Percentiles rank a stretch among this genome's conserved stretches.
Evolutionary conservation across 2,888 invertebrate species (phyloP).

Genomic region (Chrysomela aeneicollis): DNA sequence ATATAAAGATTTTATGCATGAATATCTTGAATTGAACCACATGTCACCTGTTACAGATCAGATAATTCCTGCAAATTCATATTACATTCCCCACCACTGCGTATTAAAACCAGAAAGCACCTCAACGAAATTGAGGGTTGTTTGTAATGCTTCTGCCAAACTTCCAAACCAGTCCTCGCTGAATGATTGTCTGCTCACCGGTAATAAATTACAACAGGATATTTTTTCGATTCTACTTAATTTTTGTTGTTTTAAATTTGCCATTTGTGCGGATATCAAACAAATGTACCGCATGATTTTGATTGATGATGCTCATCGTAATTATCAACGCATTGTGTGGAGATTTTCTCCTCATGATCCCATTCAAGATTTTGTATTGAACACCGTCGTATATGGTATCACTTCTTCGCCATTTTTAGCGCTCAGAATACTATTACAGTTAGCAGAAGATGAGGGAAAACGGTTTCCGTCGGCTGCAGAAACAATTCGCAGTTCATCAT

Average conservation of each 20-base stretch:
- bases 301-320: too few species aligned
- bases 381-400: slow-evolving; percentile 14
- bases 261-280: too few species aligned
- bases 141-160: too few species aligned
- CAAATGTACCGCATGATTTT: too few species aligned
- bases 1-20: neutral
- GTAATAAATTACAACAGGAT: too few species aligned
- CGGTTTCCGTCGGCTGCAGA: neutral
- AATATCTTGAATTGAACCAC: slow-evolving; percentile 14
- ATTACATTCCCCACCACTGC: neutral
- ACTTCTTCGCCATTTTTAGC: slow-evolving; percentile 11
- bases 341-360: neutral
- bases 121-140: neutral
- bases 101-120: neutral
- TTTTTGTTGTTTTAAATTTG: too few species aligned
- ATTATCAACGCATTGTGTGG: neutral
- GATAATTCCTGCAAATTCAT: too few species aligned
- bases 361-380: neutral
- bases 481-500: neutral
- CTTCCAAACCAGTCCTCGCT: too few species aligned
- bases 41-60: slow-evolving; percentile 4
- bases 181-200: too few species aligned
- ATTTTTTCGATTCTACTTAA: too few species aligned
- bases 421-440: neutral
- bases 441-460: slow-evolving; percentile 16